A percentile compares a stretch with the other conserved stretches of the same genome.
These are phyloP conservation scores for Gibbula magus DNA, from an alignment of 2,888 invertebrate species.

Conservation along the genomic window DNA sequence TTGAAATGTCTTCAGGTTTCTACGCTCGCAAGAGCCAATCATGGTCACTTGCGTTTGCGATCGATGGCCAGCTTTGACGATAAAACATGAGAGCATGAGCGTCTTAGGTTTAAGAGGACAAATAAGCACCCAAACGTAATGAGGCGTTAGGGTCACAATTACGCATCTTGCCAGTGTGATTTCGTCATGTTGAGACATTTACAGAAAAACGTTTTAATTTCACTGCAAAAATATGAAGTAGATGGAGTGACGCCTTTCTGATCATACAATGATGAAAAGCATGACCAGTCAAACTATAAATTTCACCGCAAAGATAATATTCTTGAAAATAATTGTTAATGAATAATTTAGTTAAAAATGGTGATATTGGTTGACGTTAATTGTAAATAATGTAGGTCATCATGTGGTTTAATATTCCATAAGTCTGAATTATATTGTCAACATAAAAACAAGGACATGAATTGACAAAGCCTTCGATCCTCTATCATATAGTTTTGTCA, in stretches of 20 bases:
- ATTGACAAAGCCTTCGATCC: too few species aligned
- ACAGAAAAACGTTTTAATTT: neutral
- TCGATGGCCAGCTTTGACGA: constrained; percentile 6
- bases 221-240: neutral
- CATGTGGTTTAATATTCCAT: too few species aligned
- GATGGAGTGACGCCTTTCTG: neutral
- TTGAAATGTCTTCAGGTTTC: neutral
- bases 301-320: too few species aligned
- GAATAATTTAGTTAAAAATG: too few species aligned
- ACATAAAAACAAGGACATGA: too few species aligned
- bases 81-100: neutral
- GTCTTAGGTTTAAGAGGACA: constrained; percentile 1
- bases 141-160: constrained; percentile 9
- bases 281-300: too few species aligned
- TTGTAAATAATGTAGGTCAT: too few species aligned
- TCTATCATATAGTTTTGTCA: too few species aligned
- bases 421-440: too few species aligned
- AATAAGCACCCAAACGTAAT: neutral
- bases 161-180: neutral
- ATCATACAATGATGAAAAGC: too few species aligned
- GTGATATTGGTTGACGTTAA: too few species aligned
- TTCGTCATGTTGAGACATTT: neutral
- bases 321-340: too few species aligned
- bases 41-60: neutral
- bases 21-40: neutral